Base-by-base conservation (phyloP, 2,888 invertebrate genomes). In the Platypus cylindrus region DNA sequence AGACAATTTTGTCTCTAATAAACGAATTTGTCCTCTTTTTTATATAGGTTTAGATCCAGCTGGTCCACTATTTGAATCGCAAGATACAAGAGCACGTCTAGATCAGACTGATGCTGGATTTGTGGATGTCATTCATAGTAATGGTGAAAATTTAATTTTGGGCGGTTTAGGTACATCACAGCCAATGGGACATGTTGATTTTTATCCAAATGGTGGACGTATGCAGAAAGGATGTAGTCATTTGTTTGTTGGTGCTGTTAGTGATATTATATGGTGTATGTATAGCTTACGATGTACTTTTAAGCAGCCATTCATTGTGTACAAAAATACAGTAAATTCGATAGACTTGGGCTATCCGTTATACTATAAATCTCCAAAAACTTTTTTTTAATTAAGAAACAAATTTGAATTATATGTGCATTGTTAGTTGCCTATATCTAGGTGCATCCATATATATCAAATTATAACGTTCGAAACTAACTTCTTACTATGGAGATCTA, bases 201-300 rank as follows among this genome's bases (percentile, higher is more conserved):
- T 85, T 55, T 89, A 89, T 59, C 89, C 89, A 0, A 91, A 91
- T 49, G 91, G 91, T 0, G 91, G 91, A 0, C 68, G 86, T 27
- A 86, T 89, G 61, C 90, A 91, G 57, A 86, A 82, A 47, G 91
- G 91, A 2, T 91, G 91, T 55, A 85, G 85, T 31, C 89, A 90
- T 63, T 70, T 91, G 50, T 90, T 91, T 57, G 77, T 91, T 0
- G 90, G 90, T 1, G 90, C 90, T 1, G 85, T 90, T 9, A 82
- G 84, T 2, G 89, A 90, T 57, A 78, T 89, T 38, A 80, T 89
- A 52, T 78, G 87, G 73, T 85, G 80, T 81, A n/a, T n/a, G n/a
- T n/a, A n/a, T n/a, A n/a, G n/a, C n/a, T n/a, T n/a, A n/a, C n/a
- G n/a, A n/a, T n/a, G n/a, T n/a, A n/a, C n/a, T n/a, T n/a, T n/a